Percentiles rank a stretch among this genome's conserved stretches.
Evolutionary conservation across 2,113 vertebrate genomes (phyloP).

Genomic region (Cisticola juncidis): DNA sequence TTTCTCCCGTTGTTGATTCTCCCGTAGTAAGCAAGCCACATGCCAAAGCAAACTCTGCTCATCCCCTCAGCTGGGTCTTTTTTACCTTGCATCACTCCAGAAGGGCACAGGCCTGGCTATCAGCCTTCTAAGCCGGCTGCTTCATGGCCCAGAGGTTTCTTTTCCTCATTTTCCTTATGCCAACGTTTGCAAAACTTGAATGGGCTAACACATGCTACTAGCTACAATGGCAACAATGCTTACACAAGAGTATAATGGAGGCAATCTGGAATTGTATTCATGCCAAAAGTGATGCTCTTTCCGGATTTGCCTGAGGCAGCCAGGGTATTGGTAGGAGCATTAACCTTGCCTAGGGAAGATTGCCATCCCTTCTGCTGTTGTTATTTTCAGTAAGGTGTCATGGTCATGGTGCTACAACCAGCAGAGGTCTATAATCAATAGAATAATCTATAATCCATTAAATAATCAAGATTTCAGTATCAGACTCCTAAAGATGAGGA

Average conservation of each 20-base stretch:
- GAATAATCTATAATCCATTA: background rate
- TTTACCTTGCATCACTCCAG: background rate
- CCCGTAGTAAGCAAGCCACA: background rate
- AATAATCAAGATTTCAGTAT: background rate
- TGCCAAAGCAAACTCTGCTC: background rate
- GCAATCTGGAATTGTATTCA: background rate
- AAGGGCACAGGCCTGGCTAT: background rate
- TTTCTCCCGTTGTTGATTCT: background rate
- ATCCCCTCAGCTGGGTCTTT: background rate
- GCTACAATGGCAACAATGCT: background rate
- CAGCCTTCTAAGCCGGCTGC: background rate
- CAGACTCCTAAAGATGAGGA: background rate
- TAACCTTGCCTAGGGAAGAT: background rate
- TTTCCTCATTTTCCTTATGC: background rate
- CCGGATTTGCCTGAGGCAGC: background rate
- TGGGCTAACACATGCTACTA: background rate
- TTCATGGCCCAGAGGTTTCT: slow-evolving; percentile 18
- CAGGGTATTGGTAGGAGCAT: background rate
- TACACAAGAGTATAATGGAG: background rate
- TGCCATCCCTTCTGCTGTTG: background rate
- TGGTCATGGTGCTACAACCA: background rate
- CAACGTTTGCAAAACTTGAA: slow-evolving; percentile 34
- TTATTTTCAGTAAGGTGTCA: background rate
- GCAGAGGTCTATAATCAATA: background rate
- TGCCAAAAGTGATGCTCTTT: slow-evolving; percentile 17